These are phyloP conservation scores for Papilio gigon DNA, from an alignment of 2,888 invertebrate species.

Conservation along the genomic window DNA sequence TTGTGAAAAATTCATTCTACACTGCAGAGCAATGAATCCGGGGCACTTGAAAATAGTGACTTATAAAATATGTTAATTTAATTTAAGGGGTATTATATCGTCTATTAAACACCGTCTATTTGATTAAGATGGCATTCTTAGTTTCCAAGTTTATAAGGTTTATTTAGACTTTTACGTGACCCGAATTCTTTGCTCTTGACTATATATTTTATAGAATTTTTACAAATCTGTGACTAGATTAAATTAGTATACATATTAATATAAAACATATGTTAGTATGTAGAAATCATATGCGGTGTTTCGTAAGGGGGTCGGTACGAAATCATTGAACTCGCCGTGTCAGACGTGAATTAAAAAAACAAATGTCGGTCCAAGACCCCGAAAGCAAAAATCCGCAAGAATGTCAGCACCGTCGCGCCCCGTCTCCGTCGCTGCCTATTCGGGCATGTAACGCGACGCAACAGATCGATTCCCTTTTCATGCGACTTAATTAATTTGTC, in stretches of 20 bases:
- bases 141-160: no score
- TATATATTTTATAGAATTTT: no score
- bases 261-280: not conserved
- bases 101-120: no score
- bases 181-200: no score
- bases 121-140: no score
- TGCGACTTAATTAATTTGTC: conserved; percentile 74
- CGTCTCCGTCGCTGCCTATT: conserved; percentile 51
- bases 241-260: not conserved
- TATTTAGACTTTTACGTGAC: no score
- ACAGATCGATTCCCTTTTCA: conserved; percentile 71
- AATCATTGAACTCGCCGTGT: conserved; percentile 31
- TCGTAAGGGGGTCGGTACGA: conserved; percentile 11
- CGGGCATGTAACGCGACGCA: conserved; percentile 69
- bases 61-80: no score
- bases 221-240: not conserved
- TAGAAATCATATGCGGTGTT: conserved; percentile 6
- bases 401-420: conserved; percentile 39
- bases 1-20: no score
- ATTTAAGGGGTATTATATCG: no score
- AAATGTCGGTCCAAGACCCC: conserved; percentile 35
- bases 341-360: conserved; percentile 31
- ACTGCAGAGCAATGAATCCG: no score
- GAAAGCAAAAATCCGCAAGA: conserved; percentile 37
- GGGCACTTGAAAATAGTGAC: no score